These are phyloP conservation scores for Syrmaticus mikado DNA, from an alignment of 2,113 vertebrate species.

Conservation along the genomic window DNA sequence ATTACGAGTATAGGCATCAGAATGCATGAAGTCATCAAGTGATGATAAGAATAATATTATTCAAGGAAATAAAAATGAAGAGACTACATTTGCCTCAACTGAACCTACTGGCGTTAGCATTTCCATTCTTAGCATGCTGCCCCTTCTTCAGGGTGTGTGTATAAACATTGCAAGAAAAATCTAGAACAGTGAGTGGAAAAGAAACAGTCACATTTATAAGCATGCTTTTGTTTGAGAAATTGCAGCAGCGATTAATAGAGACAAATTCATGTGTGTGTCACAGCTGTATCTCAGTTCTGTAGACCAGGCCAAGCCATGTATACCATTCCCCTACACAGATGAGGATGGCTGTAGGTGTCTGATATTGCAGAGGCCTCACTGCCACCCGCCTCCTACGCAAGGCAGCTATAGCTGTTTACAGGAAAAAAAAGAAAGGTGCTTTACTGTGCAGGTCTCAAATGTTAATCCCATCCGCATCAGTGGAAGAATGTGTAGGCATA, in stretches of 20 bases:
- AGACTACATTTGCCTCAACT: not conserved
- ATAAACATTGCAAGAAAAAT: not conserved
- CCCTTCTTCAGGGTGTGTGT: not conserved
- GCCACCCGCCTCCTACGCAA: not conserved
- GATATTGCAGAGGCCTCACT: not conserved
- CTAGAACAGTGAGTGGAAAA: not conserved
- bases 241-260: not conserved
- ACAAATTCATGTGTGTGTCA: not conserved
- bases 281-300: not conserved
- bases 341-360: not conserved
- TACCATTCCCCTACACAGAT: not conserved
- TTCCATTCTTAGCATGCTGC: not conserved
- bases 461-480: conserved; percentile 46
- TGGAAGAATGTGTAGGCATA: not conserved
- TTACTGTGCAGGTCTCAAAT: conserved; percentile 2
- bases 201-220: not conserved
- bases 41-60: not conserved
- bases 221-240: not conserved
- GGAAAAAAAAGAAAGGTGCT: not conserved
- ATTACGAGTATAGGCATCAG: not conserved
- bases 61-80: not conserved
- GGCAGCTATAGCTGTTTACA: not conserved
- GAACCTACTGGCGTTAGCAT: not conserved
- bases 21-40: not conserved
- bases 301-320: not conserved